Evolutionary conservation across 2,888 invertebrate genomes (phyloP), one percentile per base, ranked within the genome.

Genomic region (Steinernema carpocapsae): DNA sequence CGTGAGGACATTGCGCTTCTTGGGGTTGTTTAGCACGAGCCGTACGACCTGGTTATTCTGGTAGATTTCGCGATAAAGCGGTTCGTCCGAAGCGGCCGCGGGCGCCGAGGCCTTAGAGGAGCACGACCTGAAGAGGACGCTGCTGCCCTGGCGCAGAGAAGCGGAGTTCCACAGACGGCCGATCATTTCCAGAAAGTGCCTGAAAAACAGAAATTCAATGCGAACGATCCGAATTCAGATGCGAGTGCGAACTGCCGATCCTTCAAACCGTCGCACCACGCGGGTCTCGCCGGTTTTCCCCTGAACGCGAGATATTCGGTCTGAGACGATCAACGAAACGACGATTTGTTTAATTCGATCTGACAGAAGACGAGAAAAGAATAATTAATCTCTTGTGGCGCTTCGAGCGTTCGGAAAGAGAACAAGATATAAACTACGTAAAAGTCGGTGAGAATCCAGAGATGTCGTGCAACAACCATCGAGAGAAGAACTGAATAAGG

Each of bases 21-120:
- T 84, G 42, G 76, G 72, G 19, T 81, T 79, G 71, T 86, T 86
- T 52, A 86, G 71, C 43, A 86, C 74, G 10, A 85, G 72, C 7
- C 85, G 79, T 26, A 85, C 85, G 1, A 86, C 84, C 10, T 81
- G 80, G 76, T 86, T 84, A 42, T 79, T 84, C 76, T 79, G 73
- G 74, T 80, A 82, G n/a, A 82, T 14, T 71, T 79, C 79, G 24
- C 78, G 78, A 24, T 29, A 48, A 37, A 78, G 73, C 32, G 70
- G 45, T 6, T 71, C 73, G 70, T 43, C 22, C 14, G 32, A 64
- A 22, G 32, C 7, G 17, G 64, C 24, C 10, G 7, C 42, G 14
- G 29, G n/a, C 19, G 72, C 37, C 10, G 37, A 37, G 37, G 37
- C 37, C 37, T 3, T 6, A 37, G 37, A 6, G 4, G 37, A 37